Percentiles rank a stretch among this genome's conserved stretches.
These are phyloP conservation scores for Ctenopoma multispine DNA, from an alignment of 2,797 vertebrate species.

Conservation along the genomic window DNA sequence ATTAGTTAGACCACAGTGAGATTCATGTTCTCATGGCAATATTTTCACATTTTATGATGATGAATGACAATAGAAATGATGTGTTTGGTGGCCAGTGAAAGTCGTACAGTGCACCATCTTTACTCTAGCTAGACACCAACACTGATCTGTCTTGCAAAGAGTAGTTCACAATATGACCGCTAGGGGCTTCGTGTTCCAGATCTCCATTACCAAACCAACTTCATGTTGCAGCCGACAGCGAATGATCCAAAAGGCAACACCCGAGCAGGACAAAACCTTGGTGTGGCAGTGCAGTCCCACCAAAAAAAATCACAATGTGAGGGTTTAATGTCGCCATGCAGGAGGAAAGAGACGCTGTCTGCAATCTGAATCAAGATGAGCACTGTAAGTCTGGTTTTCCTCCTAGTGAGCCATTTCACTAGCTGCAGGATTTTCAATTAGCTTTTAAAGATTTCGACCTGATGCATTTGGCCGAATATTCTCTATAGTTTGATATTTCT, in stretches of 20 bases:
- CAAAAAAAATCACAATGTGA: background rate
- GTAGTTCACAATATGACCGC: conserved; percentile 11
- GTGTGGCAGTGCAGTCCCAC: too few relatives aligned
- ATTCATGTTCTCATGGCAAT: too few relatives aligned
- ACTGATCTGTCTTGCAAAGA: too few relatives aligned
- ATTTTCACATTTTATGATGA: too few relatives aligned
- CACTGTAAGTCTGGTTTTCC: conserved; percentile 62
- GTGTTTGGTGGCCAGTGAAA: too few relatives aligned
- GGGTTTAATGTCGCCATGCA: background rate
- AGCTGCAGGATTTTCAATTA: background rate
- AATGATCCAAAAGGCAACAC: conserved; percentile 48
- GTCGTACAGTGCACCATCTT: too few relatives aligned
- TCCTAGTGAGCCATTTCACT: background rate
- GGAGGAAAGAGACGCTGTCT: conserved; percentile 14
- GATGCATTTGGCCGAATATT: too few relatives aligned
- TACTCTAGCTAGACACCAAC: background rate
- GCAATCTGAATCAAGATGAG: conserved; percentile 66
- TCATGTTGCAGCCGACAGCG: background rate
- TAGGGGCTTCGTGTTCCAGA: conserved; percentile 18
- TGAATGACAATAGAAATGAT: too few relatives aligned
- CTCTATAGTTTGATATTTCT: too few relatives aligned
- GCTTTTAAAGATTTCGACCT: too few relatives aligned
- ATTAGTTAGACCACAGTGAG: too few relatives aligned
- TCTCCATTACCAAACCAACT: background rate
- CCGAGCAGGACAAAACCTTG: conserved; percentile 35